Base-by-base conservation (phyloP, 64 coral and sea anemone genomes). In the Actinia equina region DNA sequence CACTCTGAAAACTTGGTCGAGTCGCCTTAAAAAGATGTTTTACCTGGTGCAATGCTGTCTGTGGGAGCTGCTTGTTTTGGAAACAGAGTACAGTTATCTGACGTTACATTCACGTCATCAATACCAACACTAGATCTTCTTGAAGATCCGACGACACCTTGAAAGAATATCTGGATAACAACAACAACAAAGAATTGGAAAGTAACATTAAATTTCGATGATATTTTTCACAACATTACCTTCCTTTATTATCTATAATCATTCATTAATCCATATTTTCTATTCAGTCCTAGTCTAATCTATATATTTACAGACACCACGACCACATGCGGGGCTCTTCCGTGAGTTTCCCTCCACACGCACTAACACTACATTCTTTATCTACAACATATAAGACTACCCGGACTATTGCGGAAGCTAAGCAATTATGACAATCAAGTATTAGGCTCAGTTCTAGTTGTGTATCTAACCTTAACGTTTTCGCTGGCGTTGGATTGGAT, bases 41-140 rank as follows among this genome's bases (percentile, higher is more conserved):
- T 82, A 82, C 80, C 80, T 82, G 44, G 14, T 52, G 44, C 80
- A 2, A 57, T 51, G 11, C 22, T 22, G 45, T 82, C 53, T 19
- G 41, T 44, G 11, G 80, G 80, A n/a, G 14, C 13, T 51, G 80
- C 80, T 22, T 49, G n/a, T 51, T 57, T 51, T 51, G 80, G 80
- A 23, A 57, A 82, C 10, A 82, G 16, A 49, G 2, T 46, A 82
- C 80, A 82, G 18, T 51, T 51, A 82, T 82, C 44, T 82, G 80
- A 16, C 53, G 80, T 82, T 15, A 82, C 80, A 82, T 82, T 82
- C 19, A 52, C 80, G 23, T 82, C 80, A 20, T 82, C 80, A 49
- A 82, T 82, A 52, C 19, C 80, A 82, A 82, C 23, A 51, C 80
- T 82, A 14, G 80, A 51, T 43, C 17, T 52, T 52, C 53, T 19